Evolutionary conservation across 1,140 invertebrate genomes (phyloP).

Genomic region (Drosophila ironensis): DNA sequence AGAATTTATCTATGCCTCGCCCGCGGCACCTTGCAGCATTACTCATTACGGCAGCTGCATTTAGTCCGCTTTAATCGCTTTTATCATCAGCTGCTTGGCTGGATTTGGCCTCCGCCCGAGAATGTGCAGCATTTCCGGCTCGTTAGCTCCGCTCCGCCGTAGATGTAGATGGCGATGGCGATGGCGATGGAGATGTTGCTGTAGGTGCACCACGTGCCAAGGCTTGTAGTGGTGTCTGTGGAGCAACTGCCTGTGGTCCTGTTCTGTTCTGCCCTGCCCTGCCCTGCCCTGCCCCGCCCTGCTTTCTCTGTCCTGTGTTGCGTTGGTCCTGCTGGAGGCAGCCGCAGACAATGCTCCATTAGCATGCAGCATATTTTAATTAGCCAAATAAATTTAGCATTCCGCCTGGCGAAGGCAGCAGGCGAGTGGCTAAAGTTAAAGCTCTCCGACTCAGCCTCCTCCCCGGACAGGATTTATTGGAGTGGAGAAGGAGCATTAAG

Average conservation of each 20-base stretch:
- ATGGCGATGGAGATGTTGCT: not conserved
- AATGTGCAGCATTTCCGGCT: conserved; percentile 78
- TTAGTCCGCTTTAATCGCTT: conserved; percentile 58
- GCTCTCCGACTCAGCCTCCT: not conserved
- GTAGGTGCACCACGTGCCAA: conserved; percentile 35
- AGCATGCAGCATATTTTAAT: conserved; percentile 79
- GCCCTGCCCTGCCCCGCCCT: too few relatives aligned
- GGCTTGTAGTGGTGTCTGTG: conserved; percentile 19
- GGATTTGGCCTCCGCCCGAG: conserved; percentile 26
- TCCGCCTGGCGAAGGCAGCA: conserved; percentile 15
- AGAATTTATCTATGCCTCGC: conserved; percentile 16
- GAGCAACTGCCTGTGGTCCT: conserved; percentile 10
- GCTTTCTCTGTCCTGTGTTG: not conserved
- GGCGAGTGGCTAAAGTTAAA: not conserved
- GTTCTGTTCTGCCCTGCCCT: conserved; percentile 4
- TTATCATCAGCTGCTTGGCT: conserved; percentile 46
- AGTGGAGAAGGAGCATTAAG: conserved; percentile 16
- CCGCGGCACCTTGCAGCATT: conserved; percentile 23
- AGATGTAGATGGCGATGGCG: not conserved
- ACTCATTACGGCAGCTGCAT: conserved; percentile 49
- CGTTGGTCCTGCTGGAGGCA: conserved; percentile 11
- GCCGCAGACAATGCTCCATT: conserved; percentile 71
- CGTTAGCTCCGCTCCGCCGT: conserved; percentile 56
- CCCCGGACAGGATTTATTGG: conserved; percentile 52
- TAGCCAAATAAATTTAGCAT: conserved; percentile 76